Evolutionary conservation across 2,797 vertebrate species (phyloP).

Genomic region (Sphaeramia orbicularis): DNA sequence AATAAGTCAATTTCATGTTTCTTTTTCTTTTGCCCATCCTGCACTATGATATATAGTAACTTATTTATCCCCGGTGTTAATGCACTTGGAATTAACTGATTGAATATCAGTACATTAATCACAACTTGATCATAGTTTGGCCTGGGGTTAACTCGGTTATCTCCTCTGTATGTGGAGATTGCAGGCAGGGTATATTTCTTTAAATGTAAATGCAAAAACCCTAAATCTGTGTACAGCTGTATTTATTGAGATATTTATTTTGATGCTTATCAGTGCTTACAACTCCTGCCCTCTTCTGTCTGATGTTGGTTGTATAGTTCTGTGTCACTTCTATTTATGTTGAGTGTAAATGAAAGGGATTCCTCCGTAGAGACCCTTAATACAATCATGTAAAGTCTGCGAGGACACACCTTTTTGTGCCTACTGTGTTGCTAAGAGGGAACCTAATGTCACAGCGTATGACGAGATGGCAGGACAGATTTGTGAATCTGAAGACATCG

Average conservation of each 20-base stretch:
- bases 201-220: slow-evolving; percentile 49
- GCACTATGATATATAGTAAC: slow-evolving; percentile 28
- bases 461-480: slow-evolving; percentile 25
- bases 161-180: slow-evolving; percentile 48
- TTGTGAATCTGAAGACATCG: not conserved
- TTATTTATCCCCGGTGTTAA: slow-evolving; percentile 51
- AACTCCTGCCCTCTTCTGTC: slow-evolving; percentile 36
- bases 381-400: slow-evolving; percentile 77
- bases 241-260: slow-evolving; percentile 83
- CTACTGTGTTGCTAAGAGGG: slow-evolving; percentile 67
- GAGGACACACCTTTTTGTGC: slow-evolving; percentile 75
- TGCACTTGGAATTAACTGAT: slow-evolving; percentile 62
- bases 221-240: slow-evolving; percentile 69
- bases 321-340: slow-evolving; percentile 37
- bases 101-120: slow-evolving; percentile 41
- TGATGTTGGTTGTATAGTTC: slow-evolving; percentile 42
- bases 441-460: slow-evolving; percentile 23
- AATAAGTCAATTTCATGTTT: slow-evolving; percentile 36
- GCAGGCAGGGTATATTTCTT: slow-evolving; percentile 61
- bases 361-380: slow-evolving; percentile 45
- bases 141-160: slow-evolving; percentile 33
- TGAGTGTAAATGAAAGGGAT: slow-evolving; percentile 49
- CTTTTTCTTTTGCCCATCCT: slow-evolving; percentile 31
- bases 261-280: slow-evolving; percentile 52
- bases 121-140: slow-evolving; percentile 22